Base-by-base conservation (phyloP, 2,113 vertebrate species). In the Bombycilla garrulus region DNA sequence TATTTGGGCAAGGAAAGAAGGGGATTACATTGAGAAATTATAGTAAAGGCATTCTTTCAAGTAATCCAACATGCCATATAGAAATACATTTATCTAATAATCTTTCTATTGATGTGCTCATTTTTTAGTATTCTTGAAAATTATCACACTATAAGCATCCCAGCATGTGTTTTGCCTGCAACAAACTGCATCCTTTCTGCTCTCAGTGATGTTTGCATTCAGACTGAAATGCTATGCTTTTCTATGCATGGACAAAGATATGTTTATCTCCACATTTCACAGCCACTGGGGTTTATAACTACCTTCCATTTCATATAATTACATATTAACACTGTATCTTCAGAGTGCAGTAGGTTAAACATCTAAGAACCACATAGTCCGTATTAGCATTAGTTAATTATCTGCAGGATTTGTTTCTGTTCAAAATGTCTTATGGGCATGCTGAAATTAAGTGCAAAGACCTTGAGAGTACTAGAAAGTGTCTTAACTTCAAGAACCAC, bases 121-220 rank as follows among this genome's bases (percentile, higher is more conserved):
- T 71, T 79, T 71, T 72, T 88, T 51, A 91, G 80, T 79, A 50
- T 70, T 86, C 92, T 96, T 84, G 42, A 91, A 90, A 81, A 94
- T 76, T 24, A 72, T 57, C 11, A 24, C 86, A 87, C 82, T 83
- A 77, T 67, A 62, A 95, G 80, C 86, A 93, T 91, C 90, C 87
- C 89, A 73, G 95, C 96, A 97, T 98, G 97, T 87, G 77, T 93
- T 92, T 86, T 97, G 97, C 97, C 95, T 96, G 95, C 45, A 91
- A 80, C 81, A 94, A 86, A 89, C 80, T 92, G 90, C 93, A 94
- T 67, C 53, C 65, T 58, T 17, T 67, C 90, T 57, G 69, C 86
- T 93, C 54, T 87, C 65, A 24, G 72, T 93, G 80, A 28, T 86
- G 61, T 83, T 93, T 97, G 92, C 58, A 40, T 95, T 90, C 90